Percentiles rank a stretch among this genome's conserved stretches.
Conservation (phyloP, 2,113 vertebrate species). For the Argyrosomus japonicus region DNA sequence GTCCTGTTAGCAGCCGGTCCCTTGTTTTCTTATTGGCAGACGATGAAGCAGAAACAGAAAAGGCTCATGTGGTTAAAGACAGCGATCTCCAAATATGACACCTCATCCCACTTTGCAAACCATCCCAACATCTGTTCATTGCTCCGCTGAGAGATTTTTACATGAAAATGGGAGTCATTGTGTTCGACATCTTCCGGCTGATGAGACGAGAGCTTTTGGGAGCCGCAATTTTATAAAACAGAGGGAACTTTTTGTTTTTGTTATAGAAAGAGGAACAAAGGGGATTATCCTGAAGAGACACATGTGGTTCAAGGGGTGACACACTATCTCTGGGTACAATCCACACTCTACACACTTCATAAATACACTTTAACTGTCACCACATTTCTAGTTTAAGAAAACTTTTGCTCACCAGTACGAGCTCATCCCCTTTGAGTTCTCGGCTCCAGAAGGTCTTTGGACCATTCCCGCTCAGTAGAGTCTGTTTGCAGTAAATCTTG, state of each 20-base stretch:
- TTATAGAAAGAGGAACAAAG: neutral
- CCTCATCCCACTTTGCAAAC: slow-evolving; percentile 20
- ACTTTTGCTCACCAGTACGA: slow-evolving; percentile 91
- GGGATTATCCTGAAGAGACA: neutral
- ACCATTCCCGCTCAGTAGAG: slow-evolving; percentile 90
- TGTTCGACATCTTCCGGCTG: neutral
- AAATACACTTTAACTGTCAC: neutral
- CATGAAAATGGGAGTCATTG: slow-evolving; percentile 7
- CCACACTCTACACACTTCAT: neutral
- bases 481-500: slow-evolving; percentile 96
- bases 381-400: neutral
- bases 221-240: slow-evolving; percentile 9
- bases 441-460: slow-evolving; percentile 98
- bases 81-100: slow-evolving; percentile 40
- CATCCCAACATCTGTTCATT: slow-evolving; percentile 55
- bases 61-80: slow-evolving; percentile 23
- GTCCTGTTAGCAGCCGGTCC: neutral
- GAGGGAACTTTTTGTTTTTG: neutral
- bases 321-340: neutral
- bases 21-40: slow-evolving; percentile 12
- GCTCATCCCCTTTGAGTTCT: slow-evolving; percentile 93
- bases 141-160: slow-evolving; percentile 17
- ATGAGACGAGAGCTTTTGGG: slow-evolving; percentile 13
- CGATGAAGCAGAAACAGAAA: neutral
- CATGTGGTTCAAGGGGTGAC: neutral